A percentile compares a stretch with the other conserved stretches of the same genome.
phyloP scores from a whole-genome alignment of 2,797 vertebrate species.

The Pseudochaenichthys georgianus region DNA sequence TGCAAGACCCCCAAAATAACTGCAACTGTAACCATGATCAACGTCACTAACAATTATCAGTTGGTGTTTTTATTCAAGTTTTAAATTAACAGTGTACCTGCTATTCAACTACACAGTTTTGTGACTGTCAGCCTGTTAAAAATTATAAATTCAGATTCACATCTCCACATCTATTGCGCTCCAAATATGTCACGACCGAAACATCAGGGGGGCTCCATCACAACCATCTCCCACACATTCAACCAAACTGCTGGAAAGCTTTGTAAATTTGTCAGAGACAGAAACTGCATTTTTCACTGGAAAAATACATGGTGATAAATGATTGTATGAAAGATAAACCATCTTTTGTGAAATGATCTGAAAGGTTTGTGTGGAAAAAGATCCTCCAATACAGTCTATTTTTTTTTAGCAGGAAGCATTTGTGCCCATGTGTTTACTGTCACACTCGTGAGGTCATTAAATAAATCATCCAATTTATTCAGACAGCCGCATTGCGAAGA shows the following conservation, averaged over 20 bases:
- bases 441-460: constrained; percentile 23
- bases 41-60: background rate
- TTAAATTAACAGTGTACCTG: background rate
- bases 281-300: constrained; percentile 58
- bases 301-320: constrained; percentile 70
- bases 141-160: constrained; percentile 48
- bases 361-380: constrained; percentile 32
- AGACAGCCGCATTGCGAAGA: background rate
- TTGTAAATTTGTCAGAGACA: constrained; percentile 67
- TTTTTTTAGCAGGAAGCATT: constrained; percentile 12
- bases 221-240: constrained; percentile 71
- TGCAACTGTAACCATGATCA: background rate
- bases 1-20: background rate
- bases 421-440: constrained; percentile 51
- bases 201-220: constrained; percentile 64
- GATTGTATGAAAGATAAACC: constrained; percentile 43
- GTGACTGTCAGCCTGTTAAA: constrained; percentile 36
- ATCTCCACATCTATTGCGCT: constrained; percentile 63
- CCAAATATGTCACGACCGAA: constrained; percentile 78
- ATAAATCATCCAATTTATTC: constrained; percentile 25
- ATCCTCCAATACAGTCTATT: constrained; percentile 25
- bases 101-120: constrained; percentile 1
- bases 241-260: constrained; percentile 65
- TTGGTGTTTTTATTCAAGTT: background rate
- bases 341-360: constrained; percentile 49